Percentiles rank a stretch among this genome's conserved stretches.
These are phyloP conservation scores for Euleptes europaea DNA, from an alignment of 2,113 vertebrate genomes.

Conservation along the genomic window DNA sequence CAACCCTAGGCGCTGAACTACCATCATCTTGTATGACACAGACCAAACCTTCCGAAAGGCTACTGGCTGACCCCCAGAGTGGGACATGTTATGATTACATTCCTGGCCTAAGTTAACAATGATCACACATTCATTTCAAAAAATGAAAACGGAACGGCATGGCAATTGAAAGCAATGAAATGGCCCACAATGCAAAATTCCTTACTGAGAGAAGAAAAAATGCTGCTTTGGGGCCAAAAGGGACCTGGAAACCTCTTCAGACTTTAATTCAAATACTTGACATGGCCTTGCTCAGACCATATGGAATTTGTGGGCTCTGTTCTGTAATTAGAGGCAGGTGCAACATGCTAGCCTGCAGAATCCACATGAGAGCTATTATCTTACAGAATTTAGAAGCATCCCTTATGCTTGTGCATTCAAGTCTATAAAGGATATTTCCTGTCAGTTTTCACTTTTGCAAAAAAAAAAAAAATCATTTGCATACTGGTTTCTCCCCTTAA, in stretches of 20 bases:
- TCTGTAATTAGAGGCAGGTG: background rate
- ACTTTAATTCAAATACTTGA: background rate
- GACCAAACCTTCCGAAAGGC: background rate
- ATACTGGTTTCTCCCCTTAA: no score
- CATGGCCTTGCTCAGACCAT: background rate
- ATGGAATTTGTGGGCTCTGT: background rate
- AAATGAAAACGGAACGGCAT: background rate
- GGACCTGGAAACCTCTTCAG: background rate
- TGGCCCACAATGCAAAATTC: background rate
- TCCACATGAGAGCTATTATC: background rate
- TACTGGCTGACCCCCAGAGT: background rate
- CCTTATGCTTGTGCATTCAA: background rate
- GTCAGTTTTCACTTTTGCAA: background rate
- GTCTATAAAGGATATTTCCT: background rate
- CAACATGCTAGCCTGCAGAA: background rate
- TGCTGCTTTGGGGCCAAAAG: background rate
- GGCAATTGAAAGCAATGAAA: background rate
- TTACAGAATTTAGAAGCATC: background rate
- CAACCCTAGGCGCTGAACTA: background rate
- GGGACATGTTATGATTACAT: background rate
- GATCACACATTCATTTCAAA: background rate
- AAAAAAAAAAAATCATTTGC: background rate
- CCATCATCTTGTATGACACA: background rate
- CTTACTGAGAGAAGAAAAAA: background rate
- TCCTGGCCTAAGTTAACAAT: background rate